Evolutionary conservation across 2,113 vertebrate genomes (phyloP), one percentile per base, ranked within the genome.

Genomic region (Rhadina sibilatrix): DNA sequence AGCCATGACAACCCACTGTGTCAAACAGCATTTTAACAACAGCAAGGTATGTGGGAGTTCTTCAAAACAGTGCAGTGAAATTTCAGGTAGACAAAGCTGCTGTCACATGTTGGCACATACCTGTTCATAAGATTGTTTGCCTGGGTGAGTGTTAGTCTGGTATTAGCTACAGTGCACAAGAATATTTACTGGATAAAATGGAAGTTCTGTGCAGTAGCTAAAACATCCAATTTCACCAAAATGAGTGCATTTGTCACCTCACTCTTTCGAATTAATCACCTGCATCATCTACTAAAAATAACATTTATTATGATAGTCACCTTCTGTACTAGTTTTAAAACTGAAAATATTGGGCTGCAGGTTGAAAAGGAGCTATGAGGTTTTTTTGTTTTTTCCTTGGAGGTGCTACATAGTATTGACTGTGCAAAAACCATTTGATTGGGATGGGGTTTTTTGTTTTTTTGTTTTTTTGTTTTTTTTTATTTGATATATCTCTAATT

Each of bases 61-160:
- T 74, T 87, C 20, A 2, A 27, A 90, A 56, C 6, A 10, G 5
- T 46, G 59, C 31, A 21, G 35, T 14, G 38, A 44, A 37, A 31
- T 42, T 15, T 46, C 64, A 42, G 31, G 54, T 35, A 8, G n/a
- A 23, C 8, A 9, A 27, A 65, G 69, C 52, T 31, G 31, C 82
- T 71, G 10, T 54, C 38, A 20, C 19, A 4, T 0, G 2, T 10
- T 44, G 31, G n/a, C 60, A 7, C 0, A 0, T 66, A 25, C 38
- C 42, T 35, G 2, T 50, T 44, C 13, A 19, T 60, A 22, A 31
- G 71, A 30, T 46, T 38, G 25, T 27, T 65, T 31, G 22, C 30
- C 42, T 54, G 8, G 30, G 38, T 66, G 49, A 85, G 4, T 25
- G 69, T 81, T 78, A 61, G 18, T 52, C 23, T 83, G 46, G 18